A percentile compares a stretch with the other conserved stretches of the same genome.
phyloP scores from a whole-genome alignment of 2,888 invertebrate genomes.

The Deilephila porcellus region DNA sequence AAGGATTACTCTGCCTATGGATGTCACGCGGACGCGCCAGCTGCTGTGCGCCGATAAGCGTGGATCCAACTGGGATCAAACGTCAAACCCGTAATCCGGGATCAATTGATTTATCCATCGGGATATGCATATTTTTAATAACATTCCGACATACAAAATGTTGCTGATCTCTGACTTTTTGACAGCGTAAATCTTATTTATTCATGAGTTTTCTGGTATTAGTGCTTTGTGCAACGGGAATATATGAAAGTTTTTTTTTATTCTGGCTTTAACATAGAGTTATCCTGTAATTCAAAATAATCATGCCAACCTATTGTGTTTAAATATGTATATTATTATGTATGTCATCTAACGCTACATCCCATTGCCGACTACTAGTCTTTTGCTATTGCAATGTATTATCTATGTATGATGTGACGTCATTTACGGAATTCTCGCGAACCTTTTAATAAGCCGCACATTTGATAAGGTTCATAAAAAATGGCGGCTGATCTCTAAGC shows the following conservation, averaged over 20 bases:
- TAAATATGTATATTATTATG: no score
- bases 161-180: constrained; percentile 1
- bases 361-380: no score
- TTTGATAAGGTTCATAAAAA: constrained; percentile 3
- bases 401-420: not conserved
- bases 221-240: not conserved
- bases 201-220: not conserved
- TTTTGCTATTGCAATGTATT: not conserved
- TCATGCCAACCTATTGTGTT: no score
- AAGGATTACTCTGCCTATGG: constrained; percentile 74
- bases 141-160: constrained; percentile 7
- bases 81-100: constrained; percentile 51
- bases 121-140: constrained; percentile 22
- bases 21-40: constrained; percentile 60
- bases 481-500: constrained; percentile 13
- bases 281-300: no score
- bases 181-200: constrained; percentile 12
- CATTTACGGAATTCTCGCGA: not conserved
- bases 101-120: constrained; percentile 26
- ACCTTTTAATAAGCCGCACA: not conserved
- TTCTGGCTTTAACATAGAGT: no score
- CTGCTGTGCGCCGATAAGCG: constrained; percentile 76
- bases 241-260: no score
- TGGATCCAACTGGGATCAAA: constrained; percentile 72
- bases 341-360: no score